Base-by-base conservation (phyloP, 2,888 invertebrate species). In the Andrena bicolor region DNA sequence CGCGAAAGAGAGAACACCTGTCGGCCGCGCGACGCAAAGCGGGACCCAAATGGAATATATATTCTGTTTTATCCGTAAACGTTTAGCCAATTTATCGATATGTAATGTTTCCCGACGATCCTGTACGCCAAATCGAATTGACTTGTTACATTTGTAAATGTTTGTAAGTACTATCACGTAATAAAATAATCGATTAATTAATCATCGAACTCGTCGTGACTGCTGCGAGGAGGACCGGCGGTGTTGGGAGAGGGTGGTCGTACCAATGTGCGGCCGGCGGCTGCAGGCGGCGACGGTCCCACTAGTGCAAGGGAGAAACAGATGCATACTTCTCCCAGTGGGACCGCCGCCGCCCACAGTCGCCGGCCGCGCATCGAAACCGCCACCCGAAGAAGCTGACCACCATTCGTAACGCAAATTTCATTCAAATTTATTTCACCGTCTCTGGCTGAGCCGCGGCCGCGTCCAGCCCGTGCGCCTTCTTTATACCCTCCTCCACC, bases 401-500 rank as follows among this genome's bases (percentile, higher is more conserved):
- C 23, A 13, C 10, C 26, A 26, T 26, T 53, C 10, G 7, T 26
- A 2, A 26, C 23, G 13, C 13, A 32, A 53, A 20, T 23, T 58
- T 13, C n/a, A 26, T 16, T n/a, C 3, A 8, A 41, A 41, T 64
- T 60, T 51, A 49, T 13, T 7, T 35, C 70, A 51, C 6, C 16
- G 23, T 10, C 28, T 53, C 7, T 2, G 32, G 32, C 7, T 32
- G 2, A 10, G 53, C 6, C n/a, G 2, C 4, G 0, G 30, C 1
- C 1, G 13, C 41, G 7, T 6, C 16, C 2, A 94, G 85, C 5
- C 97, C 97, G 90, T 97, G 97, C 0, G 97, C 97, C 86, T 95
- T 95, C 91, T 95, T 95, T 78, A 97, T 92, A n/a, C 96, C 96
- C 26, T 95, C 94, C 80, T 95, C 95, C 0, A 97, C 91, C 75